phyloP scores from a whole-genome alignment of 2,888 invertebrate species.

The Eupithecia abbreviata region DNA sequence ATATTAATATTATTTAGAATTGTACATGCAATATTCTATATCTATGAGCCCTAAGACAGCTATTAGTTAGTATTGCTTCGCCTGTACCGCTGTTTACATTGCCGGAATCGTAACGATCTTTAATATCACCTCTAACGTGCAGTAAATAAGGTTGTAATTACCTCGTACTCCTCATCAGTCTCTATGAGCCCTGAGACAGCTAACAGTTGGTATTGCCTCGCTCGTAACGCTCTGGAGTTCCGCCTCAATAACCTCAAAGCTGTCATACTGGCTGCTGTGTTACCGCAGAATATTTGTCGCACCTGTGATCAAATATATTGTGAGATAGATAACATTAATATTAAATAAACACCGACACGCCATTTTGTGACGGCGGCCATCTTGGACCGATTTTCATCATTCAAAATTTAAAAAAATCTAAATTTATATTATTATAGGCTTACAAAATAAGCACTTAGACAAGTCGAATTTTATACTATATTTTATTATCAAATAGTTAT shows the following conservation, averaged over 20 bases:
- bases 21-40: no score
- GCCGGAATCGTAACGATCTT: not conserved
- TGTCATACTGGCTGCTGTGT: constrained; percentile 50
- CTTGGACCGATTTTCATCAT: no score
- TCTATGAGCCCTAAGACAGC: not conserved
- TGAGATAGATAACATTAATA: not conserved
- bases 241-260: constrained; percentile 86
- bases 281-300: constrained; percentile 63
- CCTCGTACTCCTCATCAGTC: constrained; percentile 89
- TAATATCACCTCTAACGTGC: not conserved
- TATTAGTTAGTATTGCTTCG: not conserved
- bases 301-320: constrained; percentile 52
- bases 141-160: constrained; percentile 32
- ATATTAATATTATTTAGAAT: no score
- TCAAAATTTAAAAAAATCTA: no score
- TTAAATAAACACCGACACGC: no score
- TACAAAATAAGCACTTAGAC: no score
- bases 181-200: constrained; percentile 89
- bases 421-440: no score
- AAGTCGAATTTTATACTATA: no score
- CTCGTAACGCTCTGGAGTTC: constrained; percentile 90
- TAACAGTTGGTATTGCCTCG: constrained; percentile 94
- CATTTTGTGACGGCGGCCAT: no score
- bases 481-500: no score
- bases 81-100: no score